phyloP scores from a whole-genome alignment of 2,797 vertebrate genomes.

The Enteromius trimaculatus region DNA sequence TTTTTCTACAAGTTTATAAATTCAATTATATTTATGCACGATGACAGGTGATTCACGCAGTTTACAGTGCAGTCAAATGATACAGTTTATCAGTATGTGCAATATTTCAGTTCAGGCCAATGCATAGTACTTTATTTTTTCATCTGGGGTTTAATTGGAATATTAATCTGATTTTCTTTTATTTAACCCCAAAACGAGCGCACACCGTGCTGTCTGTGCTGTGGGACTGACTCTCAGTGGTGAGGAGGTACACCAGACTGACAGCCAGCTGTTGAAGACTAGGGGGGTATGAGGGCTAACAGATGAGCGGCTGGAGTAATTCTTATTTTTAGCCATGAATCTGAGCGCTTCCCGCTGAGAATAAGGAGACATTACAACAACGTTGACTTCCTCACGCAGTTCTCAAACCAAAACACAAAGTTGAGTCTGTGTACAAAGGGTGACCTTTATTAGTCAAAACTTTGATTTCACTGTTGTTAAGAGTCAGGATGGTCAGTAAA shows the following conservation, averaged over 20 bases:
- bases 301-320: conserved; percentile 14
- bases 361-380: conserved; percentile 13
- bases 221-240: neutral
- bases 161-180: neutral
- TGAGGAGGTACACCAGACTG: conserved; percentile 10
- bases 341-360: neutral
- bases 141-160: neutral
- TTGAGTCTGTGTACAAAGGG: neutral
- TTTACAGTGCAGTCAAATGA: neutral
- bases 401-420: conserved; percentile 7
- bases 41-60: neutral
- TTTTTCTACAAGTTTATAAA: too few relatives aligned
- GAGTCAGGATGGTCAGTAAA: neutral
- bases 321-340: conserved; percentile 24
- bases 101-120: neutral
- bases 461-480: neutral
- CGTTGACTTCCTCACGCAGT: neutral
- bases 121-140: neutral
- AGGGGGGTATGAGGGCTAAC: neutral
- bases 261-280: conserved; percentile 17
- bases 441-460: conserved; percentile 17
- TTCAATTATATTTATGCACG: neutral
- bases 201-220: neutral
- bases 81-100: neutral
- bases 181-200: neutral